Evolutionary conservation across 2,797 vertebrate species (phyloP), one percentile per base, ranked within the genome.

Genomic region (Artibeus jamaicensis): DNA sequence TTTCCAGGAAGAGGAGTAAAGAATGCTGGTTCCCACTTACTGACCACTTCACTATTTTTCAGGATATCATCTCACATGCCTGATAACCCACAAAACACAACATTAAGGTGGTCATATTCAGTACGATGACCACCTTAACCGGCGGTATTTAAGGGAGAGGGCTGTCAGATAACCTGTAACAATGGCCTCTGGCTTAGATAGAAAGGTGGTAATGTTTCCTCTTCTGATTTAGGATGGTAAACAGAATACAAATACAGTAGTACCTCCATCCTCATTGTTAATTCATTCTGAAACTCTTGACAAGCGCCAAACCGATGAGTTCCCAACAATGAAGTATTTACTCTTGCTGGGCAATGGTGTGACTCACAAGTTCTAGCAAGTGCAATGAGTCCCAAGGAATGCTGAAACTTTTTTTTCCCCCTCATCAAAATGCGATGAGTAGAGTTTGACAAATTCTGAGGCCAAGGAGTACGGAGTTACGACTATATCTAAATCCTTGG

Each of bases 1-100:
- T 93, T 93, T 94, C 44, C 55, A 89, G 79, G 34, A 68, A 50
- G 19, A 29, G 39, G 68, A 91, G 55, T 65, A 68, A 91, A 93
- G 29, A 91, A 42, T 68, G 9, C 46, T 68, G 21, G 81, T 81
- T n/a, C 9, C 16, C 16, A 70, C 12, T 86, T 81, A 70, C 14
- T 42, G 29, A 94, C 67, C 53, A 86, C 62, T 9, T 77, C 6
- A 37, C 46, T 67, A 34, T 67, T 89, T 91, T 62, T 74, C 29
- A 78, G 44, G 11, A 44, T 53, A 84, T 55, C n/a, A 19, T 77
- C 32, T 67, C 32, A 65, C 10, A 18, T 89, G 22, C 46, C 34
- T 50, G 14, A 42, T 57, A 37, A 34, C 9, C 62, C 81, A 86
- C 34, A 93, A 53, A 87, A 87, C 9, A 42, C 7, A 42, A 42